phyloP scores from a whole-genome alignment of 2,113 vertebrate genomes.

The Canis aureus region DNA sequence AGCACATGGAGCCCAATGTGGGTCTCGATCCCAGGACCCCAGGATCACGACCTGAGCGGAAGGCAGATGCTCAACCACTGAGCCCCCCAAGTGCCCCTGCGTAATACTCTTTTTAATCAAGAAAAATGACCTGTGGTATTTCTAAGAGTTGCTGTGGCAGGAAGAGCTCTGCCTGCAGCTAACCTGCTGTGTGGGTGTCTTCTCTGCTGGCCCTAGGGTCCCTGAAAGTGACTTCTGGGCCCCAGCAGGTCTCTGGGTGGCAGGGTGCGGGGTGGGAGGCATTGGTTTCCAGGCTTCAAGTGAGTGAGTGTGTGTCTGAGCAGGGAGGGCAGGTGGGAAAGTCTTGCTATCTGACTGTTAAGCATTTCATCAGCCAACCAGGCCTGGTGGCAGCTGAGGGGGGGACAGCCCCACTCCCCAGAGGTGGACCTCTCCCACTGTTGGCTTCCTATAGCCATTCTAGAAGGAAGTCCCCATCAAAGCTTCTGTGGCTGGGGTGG shows the following conservation, averaged over 20 bases:
- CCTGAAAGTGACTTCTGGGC: neutral
- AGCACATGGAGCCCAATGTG: no score
- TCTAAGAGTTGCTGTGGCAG: neutral
- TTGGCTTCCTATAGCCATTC: neutral
- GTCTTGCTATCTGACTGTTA: neutral
- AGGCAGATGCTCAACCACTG: no score
- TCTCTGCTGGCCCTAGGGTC: neutral
- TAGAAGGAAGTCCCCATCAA: accelerated
- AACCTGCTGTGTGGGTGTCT: neutral
- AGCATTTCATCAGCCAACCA: neutral
- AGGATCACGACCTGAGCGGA: no score
- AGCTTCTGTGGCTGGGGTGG: accelerated
- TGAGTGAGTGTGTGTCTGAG: neutral
- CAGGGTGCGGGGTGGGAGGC: neutral
- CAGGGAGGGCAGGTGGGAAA: neutral
- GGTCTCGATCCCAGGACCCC: no score
- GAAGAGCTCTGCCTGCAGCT: neutral
- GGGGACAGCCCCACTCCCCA: neutral
- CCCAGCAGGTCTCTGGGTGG: neutral
- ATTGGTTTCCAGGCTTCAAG: neutral
- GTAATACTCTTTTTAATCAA: neutral
- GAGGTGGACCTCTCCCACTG: neutral
- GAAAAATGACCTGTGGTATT: accelerated
- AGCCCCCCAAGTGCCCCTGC: no score
- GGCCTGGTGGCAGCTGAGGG: neutral